Base-by-base conservation (phyloP, 2,888 invertebrate species). In the Eustalomyia histrio region DNA sequence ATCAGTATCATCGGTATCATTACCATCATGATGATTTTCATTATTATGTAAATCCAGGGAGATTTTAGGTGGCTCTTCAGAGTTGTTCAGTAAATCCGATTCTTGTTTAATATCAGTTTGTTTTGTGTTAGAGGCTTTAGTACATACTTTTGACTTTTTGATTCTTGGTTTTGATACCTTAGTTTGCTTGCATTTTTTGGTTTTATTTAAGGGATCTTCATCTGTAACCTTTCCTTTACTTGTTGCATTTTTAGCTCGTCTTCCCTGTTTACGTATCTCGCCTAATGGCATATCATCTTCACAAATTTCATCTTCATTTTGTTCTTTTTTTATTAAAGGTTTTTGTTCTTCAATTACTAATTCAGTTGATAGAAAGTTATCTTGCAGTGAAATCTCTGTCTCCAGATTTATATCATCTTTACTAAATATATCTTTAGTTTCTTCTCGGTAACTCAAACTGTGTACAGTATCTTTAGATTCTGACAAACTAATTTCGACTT, bases 271-370 rank as follows among this genome's bases (percentile, higher is more conserved):
- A 47, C 43, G n/a, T 14, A n/a, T 47, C 6, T 47, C n/a, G 0
- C 1, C n/a, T 47, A 47, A 47, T 7, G 43, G 43, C n/a, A 47
- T n/a, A 47, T 47, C 43, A n/a, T 47, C 43, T 6, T 14, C n/a
- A 47, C 43, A 47, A 1, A 5, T n/a, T n/a, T 47, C 39, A 39
- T 39, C 43, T 14, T 35, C 35, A 35, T 5, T 8, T 2, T 39
- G 39, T 39, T 47, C 43, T n/a, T n/a, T 14, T 47, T 47, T 47
- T n/a, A 47, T 47, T n/a, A 39, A 39, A 39, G 43, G 43, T 6
- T n/a, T 47, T 47, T 47, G 43, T 47, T 47, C 43, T n/a, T 47
- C 43, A 47, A n/a, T 47, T 47, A 47, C 14, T 47, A 47, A 47
- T n/a, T 47, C 43, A 6, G 43, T 39, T 8, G 6, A 12, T 39